phyloP scores from a whole-genome alignment of 1,140 invertebrate genomes.

The Lepidotrigona ventralis region DNA sequence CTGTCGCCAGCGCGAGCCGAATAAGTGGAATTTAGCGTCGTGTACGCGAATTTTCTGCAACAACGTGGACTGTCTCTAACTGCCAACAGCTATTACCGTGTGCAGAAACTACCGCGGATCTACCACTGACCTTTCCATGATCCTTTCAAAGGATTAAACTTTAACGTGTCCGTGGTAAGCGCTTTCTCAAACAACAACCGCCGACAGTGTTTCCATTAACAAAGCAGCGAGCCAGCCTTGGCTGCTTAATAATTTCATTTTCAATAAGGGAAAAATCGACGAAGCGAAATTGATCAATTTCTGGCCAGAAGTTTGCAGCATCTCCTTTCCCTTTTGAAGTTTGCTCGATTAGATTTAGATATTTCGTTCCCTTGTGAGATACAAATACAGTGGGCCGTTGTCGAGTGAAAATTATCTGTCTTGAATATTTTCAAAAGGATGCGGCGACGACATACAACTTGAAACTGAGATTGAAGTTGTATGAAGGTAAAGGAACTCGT shows the following conservation, averaged over 20 bases:
- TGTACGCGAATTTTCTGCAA: neutral
- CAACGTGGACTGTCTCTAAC: slow-evolving; percentile 5
- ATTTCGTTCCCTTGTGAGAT: no score
- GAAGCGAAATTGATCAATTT: neutral
- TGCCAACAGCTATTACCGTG: slow-evolving; percentile 26
- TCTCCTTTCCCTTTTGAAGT: no score
- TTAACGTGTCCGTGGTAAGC: slow-evolving; percentile 24
- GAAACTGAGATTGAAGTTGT: no score
- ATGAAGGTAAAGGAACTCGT: no score
- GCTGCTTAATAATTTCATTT: neutral
- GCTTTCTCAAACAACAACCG: slow-evolving; percentile 21
- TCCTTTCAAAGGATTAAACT: slow-evolving; percentile 41
- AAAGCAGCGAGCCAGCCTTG: neutral
- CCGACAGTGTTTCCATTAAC: slow-evolving; percentile 23
- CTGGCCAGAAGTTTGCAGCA: no score
- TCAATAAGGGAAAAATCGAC: no score
- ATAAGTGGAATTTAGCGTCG: neutral
- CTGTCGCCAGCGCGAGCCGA: neutral
- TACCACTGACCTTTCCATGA: slow-evolving; percentile 27
- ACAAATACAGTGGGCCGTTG: no score
- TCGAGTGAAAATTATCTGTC: no score
- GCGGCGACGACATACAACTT: no score
- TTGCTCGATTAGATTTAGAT: no score
- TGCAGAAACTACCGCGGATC: slow-evolving; percentile 9
- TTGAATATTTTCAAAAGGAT: no score